Evolutionary conservation across 2,113 vertebrate genomes (phyloP).

Genomic region (Charadrius vociferus): DNA sequence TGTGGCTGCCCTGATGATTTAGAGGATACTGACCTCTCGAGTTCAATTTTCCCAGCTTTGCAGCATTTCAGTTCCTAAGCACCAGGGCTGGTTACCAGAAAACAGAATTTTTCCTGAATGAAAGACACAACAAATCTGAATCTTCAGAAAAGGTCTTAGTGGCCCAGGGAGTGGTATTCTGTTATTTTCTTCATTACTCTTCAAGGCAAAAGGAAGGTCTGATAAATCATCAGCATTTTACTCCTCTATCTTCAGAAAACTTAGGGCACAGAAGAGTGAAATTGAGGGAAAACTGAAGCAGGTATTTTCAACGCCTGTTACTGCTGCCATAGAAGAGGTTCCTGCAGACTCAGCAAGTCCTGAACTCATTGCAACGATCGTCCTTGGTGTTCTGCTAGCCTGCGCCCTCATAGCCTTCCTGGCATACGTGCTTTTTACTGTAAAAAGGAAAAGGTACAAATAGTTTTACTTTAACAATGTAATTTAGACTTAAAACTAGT

Average conservation of each 20-base stretch:
- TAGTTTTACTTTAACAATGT: neutral
- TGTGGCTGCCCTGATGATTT: neutral
- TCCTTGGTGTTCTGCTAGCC: slow-evolving; percentile 59
- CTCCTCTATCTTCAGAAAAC: slow-evolving; percentile 71
- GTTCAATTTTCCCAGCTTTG: neutral
- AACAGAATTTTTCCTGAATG: neutral
- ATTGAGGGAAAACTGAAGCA: slow-evolving; percentile 56
- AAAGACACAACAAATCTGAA: neutral
- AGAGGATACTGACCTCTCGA: neutral
- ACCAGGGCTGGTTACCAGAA: neutral
- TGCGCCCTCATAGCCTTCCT: slow-evolving; percentile 56
- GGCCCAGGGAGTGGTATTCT: neutral
- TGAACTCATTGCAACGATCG: neutral
- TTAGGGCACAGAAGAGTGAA: slow-evolving; percentile 42
- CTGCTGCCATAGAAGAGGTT: neutral
- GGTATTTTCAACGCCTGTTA: slow-evolving; percentile 39
- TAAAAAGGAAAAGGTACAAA: slow-evolving; percentile 64
- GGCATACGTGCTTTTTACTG: neutral
- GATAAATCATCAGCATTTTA: neutral
- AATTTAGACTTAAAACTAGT: neutral
- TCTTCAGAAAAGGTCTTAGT: accelerated
- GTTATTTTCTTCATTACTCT: neutral
- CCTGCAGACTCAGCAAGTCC: neutral
- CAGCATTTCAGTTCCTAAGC: neutral
- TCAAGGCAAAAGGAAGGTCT: neutral